Conservation (phyloP, 2,888 invertebrate genomes). For the Catonia carolina region DNA sequence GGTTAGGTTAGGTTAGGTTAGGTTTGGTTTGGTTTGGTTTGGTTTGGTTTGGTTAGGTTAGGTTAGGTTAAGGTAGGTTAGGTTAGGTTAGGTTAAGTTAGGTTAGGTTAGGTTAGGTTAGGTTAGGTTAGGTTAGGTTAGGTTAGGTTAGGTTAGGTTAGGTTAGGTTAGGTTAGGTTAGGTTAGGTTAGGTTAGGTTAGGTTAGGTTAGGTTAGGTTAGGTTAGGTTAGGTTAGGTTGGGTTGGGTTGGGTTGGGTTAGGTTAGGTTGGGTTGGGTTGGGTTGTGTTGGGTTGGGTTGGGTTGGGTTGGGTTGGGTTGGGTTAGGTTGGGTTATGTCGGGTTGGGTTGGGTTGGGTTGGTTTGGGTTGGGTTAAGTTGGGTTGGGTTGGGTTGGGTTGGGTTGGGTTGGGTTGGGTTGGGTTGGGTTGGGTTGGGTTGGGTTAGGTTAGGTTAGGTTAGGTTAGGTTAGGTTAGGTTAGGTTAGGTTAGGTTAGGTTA, state of each 20-base stretch:
- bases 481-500: too few species aligned
- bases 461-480: too few species aligned
- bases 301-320: too few species aligned
- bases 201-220: conserved; percentile 24
- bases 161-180: conserved; percentile 15
- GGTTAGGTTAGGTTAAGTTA: conserved; percentile 25
- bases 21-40: conserved; percentile 13
- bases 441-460: too few species aligned
- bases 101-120: conserved; percentile 3
- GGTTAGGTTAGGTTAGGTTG: too few species aligned
- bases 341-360: too few species aligned
- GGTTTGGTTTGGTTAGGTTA: conserved; percentile 10
- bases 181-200: conserved; percentile 22
- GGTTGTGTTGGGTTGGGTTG: too few species aligned
- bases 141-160: conserved; percentile 20
- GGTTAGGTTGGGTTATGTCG: too few species aligned
- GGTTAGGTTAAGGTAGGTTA: too few species aligned
- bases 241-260: conserved; percentile 24
- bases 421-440: too few species aligned
- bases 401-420: too few species aligned
- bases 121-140: conserved; percentile 5
- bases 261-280: conserved; percentile 26
- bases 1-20: conserved; percentile 18
- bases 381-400: conserved; percentile 23
- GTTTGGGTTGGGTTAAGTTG: conserved; percentile 16